Evolutionary conservation across 2,888 invertebrate genomes (phyloP), one percentile per base, ranked within the genome.

Genomic region (Sepiola atlantica): DNA sequence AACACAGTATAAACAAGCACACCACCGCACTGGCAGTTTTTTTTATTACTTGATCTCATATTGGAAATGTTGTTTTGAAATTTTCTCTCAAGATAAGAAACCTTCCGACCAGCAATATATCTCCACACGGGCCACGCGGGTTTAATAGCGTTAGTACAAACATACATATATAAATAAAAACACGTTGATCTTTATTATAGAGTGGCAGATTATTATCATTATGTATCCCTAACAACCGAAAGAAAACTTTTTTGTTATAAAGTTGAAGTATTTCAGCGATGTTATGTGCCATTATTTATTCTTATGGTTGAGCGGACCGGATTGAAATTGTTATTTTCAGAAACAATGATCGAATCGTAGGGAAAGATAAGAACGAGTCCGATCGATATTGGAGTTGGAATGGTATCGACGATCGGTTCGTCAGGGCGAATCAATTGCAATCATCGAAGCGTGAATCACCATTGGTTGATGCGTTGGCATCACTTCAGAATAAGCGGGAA

Each of bases 391-490:
- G 16, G n/a, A 77, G n/a, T 77, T 77, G 77, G n/a, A 77, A 77
- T n/a, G 14, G 77, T 14, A 32, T 77, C 77, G n/a, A n/a, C 16
- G 77, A 4, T 77, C 77, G 18, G 77, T 16, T 77, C n/a, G 77
- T 32, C 77, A 77, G 77, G 14, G n/a, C 77, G 14, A 14, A 77
- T 77, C 77, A 77, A 77, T 77, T 77, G 77, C 14, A 77, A 14
- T 77, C 77, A 77, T 77, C 77, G n/a, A 77, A 77, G 77, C 77
- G 77, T 77, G 2, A 77, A 77, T 0, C 77, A 45, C 18, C n/a
- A 77, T 77, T 77, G 77, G 77, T 77, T n/a, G 77, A 77, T 77
- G 77, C n/a, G 77, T 32, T 77, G 77, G 77, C 77, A 77, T 77
- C 18, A 32, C n/a, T 14, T 77, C 77, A 77, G n/a, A 77, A 77